Evolutionary conservation across 2,113 vertebrate genomes (phyloP).

Genomic region (Hippocampus guttulatus): DNA sequence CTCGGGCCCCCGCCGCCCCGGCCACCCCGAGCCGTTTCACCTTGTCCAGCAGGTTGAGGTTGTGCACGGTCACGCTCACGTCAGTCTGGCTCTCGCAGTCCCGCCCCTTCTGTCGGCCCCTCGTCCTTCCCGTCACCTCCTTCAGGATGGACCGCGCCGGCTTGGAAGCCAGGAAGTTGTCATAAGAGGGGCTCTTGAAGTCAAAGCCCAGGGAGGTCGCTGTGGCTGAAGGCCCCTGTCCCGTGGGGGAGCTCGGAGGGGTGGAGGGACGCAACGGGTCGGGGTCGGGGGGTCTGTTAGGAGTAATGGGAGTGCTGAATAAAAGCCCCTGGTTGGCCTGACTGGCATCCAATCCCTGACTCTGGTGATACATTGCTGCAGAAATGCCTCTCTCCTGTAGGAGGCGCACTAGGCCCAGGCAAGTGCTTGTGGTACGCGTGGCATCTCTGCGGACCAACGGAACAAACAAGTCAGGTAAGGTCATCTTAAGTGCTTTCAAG

Average conservation of each 20-base stretch:
- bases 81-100: conserved; percentile 94
- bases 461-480: neutral
- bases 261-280: conserved; percentile 78
- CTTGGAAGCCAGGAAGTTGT: conserved; percentile 93
- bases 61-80: conserved; percentile 89
- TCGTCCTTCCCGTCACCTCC: conserved; percentile 81
- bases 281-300: conserved; percentile 71
- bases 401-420: conserved; percentile 90
- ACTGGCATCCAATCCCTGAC: conserved; percentile 80
- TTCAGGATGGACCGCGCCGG: conserved; percentile 92
- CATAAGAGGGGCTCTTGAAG: conserved; percentile 88
- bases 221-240: conserved; percentile 22
- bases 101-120: conserved; percentile 65
- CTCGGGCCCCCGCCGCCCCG: conserved; percentile 67
- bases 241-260: conserved; percentile 84
- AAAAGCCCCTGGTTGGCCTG: conserved; percentile 64
- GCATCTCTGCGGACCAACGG: conserved; percentile 74
- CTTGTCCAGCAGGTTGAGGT: conserved; percentile 95
- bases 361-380: conserved; percentile 90
- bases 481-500: too few species aligned
- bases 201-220: conserved; percentile 79
- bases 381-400: conserved; percentile 96
- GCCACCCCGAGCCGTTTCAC: conserved; percentile 88
- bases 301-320: conserved; percentile 72
- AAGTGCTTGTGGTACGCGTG: conserved; percentile 95